Percentiles rank a stretch among this genome's conserved stretches.
Evolutionary conservation across 2,113 vertebrate species (phyloP).

Genomic region (Thryonomys swinderianus): DNA sequence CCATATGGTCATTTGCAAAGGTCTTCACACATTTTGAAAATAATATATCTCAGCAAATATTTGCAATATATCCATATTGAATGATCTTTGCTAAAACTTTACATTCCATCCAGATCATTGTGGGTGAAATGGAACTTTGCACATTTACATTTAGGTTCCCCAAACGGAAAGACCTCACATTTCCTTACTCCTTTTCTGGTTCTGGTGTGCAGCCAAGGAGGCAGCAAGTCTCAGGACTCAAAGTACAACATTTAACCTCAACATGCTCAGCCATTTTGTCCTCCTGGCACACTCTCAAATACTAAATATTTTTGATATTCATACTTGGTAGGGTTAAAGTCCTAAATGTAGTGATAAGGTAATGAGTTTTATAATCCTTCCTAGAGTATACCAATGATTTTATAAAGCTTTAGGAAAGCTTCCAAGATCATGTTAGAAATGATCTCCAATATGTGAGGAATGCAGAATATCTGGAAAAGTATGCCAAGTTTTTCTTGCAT

Average conservation of each 20-base stretch:
- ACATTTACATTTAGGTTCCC: background rate
- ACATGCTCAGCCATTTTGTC: background rate
- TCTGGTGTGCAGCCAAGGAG: background rate
- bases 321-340: background rate
- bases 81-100: background rate
- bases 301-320: background rate
- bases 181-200: background rate
- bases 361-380: background rate
- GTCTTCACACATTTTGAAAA: conserved; percentile 31
- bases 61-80: background rate
- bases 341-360: background rate
- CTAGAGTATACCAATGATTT: background rate
- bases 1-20: conserved; percentile 1
- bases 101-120: background rate
- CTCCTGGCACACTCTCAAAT: background rate
- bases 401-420: background rate
- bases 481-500: background rate
- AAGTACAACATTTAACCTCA: background rate
- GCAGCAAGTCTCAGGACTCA: background rate
- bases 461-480: background rate
- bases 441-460: background rate
- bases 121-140: background rate
- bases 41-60: conserved; percentile 4
- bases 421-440: background rate
- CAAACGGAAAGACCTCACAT: background rate